A percentile compares a stretch with the other conserved stretches of the same genome.
These are phyloP conservation scores for Dufourea novaeangliae DNA, from an alignment of 1,140 invertebrate species.

Conservation along the genomic window DNA sequence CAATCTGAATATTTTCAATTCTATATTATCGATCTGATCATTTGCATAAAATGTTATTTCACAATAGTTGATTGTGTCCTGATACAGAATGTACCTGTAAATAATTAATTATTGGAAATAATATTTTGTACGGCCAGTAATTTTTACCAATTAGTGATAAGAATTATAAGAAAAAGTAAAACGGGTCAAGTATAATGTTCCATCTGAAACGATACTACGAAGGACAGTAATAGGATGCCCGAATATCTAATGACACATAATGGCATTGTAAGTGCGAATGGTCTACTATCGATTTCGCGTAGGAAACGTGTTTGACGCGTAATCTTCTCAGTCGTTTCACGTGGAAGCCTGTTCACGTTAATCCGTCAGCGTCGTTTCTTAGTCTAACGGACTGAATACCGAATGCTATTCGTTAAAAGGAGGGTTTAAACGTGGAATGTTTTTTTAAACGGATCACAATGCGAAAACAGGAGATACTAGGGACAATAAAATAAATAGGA, in stretches of 20 bases:
- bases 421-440: background rate
- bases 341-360: background rate
- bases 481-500: background rate
- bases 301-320: background rate
- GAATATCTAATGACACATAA: background rate
- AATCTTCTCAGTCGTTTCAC: background rate
- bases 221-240: background rate
- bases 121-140: too few species aligned
- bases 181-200: background rate
- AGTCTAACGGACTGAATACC: background rate
- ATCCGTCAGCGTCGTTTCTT: background rate
- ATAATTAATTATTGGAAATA: too few species aligned
- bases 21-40: too few species aligned
- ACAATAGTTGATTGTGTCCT: too few species aligned
- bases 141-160: too few species aligned
- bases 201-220: background rate
- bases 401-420: background rate
- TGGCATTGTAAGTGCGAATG: background rate
- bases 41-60: too few species aligned
- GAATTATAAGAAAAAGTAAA: too few species aligned
- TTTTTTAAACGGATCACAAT: background rate
- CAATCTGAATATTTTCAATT: too few species aligned
- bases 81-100: too few species aligned
- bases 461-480: background rate
- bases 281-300: slow-evolving; percentile 15